phyloP scores from a whole-genome alignment of 2,888 invertebrate species.

The Heliconius charithonia region DNA sequence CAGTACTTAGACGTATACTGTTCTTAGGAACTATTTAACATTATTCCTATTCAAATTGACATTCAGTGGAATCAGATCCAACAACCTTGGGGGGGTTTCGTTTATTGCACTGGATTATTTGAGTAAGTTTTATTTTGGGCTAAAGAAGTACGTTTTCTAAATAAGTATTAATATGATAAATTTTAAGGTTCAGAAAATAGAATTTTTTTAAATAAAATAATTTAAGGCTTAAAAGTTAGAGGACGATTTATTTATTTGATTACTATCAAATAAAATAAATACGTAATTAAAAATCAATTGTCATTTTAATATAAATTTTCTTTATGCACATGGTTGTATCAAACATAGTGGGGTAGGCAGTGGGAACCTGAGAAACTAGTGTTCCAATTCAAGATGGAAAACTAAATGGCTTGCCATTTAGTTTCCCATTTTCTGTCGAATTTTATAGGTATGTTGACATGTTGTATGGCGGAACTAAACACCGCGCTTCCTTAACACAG shows the following conservation, averaged over 20 bases:
- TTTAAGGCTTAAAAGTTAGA: neutral
- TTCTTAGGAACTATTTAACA: slow-evolving; percentile 19
- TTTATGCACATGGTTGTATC: too few species aligned
- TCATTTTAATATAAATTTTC: neutral
- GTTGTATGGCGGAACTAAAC: too few species aligned
- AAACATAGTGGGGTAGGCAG: too few species aligned
- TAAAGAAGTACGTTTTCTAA: neutral
- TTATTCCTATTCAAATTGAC: slow-evolving; percentile 42
- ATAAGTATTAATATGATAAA: too few species aligned
- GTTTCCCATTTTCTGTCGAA: too few species aligned
- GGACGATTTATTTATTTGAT: neutral
- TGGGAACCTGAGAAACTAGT: too few species aligned
- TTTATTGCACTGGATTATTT: neutral
- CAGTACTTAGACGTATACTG: slow-evolving; percentile 17
- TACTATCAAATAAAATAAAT: neutral
- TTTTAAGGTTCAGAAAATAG: neutral
- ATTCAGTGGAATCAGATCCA: slow-evolving; percentile 24
- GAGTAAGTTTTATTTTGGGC: neutral
- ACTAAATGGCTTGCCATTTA: too few species aligned
- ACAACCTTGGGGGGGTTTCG: slow-evolving; percentile 18
- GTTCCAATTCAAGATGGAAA: too few species aligned
- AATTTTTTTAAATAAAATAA: neutral
- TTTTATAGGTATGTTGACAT: too few species aligned
- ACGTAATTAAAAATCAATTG: neutral
- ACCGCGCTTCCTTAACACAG: too few species aligned